Evolutionary conservation across 2,888 invertebrate genomes (phyloP), one percentile per base, ranked within the genome.

Genomic region (Acrocyrtus sp.): DNA sequence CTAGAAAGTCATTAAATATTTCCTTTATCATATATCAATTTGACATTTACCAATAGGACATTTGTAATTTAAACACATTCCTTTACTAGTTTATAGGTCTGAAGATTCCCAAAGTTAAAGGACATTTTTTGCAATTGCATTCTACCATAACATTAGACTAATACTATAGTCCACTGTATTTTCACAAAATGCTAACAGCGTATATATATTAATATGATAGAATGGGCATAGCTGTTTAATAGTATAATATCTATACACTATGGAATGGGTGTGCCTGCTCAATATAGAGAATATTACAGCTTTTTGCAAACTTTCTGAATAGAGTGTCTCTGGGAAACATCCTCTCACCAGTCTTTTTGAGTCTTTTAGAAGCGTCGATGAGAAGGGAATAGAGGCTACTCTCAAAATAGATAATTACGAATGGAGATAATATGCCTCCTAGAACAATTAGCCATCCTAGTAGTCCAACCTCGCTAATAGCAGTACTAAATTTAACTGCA

Each of bases 141-240:
- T 53, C 19, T 54, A 54, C 54, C 54, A 54, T n/a, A 54, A 39
- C 12, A 54, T n/a, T 8, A 54, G n/a, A 1, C 6, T 54, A 5
- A 54, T 39, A 1, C 39, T 22, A 3, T 54, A 39, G 39, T 54
- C 54, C 1, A 34, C 21, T n/a, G 10, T 39, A 3, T 27, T 19
- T 6, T 4, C 27, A 29, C 54, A 54, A 39, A 54, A 54, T 34
- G 19, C 39, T 1, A 54, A 8, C 3, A 54, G 39, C 1, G 54
- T 54, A n/a, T 39, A 19, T 39, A 21, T 54, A 27, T 54, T 10
- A 29, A 29, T 17, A 3, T 26, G 26, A 21, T 29, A 54, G n/a
- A n/a, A n/a, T n/a, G n/a, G n/a, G n/a, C n/a, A n/a, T n/a, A n/a
- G n/a, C n/a, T n/a, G n/a, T n/a, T n/a, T n/a, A n/a, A n/a, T n/a